phyloP scores from a whole-genome alignment of 2,113 vertebrate species.

The Cyrtonyx montezumae region DNA sequence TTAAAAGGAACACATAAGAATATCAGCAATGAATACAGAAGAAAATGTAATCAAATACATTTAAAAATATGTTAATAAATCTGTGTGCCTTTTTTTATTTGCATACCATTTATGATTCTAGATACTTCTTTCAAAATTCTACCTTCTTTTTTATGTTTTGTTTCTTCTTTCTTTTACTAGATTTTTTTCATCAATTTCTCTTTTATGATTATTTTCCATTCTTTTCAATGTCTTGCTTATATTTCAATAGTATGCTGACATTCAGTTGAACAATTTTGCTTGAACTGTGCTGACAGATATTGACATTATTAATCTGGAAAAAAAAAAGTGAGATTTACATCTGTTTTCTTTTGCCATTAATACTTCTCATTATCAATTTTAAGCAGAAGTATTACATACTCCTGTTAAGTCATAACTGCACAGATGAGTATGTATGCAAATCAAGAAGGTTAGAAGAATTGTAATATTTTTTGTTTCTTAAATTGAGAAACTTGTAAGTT shows the following conservation, averaged over 20 bases:
- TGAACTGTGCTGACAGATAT: neutral
- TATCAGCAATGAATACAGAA: neutral
- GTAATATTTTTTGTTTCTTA: neutral
- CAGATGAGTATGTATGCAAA: neutral
- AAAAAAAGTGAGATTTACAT: neutral
- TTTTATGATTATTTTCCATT: neutral
- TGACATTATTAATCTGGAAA: neutral
- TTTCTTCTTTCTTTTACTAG: neutral
- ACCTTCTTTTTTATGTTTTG: neutral
- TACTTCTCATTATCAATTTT: neutral
- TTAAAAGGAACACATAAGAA: neutral
- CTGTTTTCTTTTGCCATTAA: neutral
- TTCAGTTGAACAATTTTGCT: neutral
- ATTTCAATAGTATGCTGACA: neutral
- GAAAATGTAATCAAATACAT: neutral
- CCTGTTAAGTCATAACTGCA: neutral
- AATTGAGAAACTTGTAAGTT: neutral
- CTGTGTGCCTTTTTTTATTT: neutral
- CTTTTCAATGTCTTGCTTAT: neutral
- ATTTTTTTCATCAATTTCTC: neutral
- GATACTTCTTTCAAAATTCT: neutral
- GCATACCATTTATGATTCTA: neutral
- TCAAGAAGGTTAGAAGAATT: neutral
- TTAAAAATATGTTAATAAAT: neutral
- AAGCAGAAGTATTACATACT: neutral